These are phyloP conservation scores for Coelopa frigida DNA, from an alignment of 1,140 invertebrate species.

Conservation along the genomic window DNA sequence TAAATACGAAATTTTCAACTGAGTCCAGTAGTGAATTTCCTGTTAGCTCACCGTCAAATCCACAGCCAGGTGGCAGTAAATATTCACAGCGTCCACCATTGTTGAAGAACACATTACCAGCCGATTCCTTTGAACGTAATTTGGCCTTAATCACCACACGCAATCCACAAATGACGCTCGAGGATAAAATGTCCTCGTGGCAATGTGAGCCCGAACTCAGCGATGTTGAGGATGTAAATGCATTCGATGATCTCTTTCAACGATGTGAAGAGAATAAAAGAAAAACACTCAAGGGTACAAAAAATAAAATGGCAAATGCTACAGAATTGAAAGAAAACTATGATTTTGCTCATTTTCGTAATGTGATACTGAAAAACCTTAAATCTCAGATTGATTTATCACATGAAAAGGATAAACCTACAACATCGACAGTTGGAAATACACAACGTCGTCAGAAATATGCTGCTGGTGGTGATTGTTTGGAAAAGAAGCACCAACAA, in stretches of 20 bases:
- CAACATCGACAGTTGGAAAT: too few relatives aligned
- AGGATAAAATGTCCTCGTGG: constrained; percentile 31
- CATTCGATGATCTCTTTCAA: constrained; percentile 28
- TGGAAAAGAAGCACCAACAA: constrained; percentile 1
- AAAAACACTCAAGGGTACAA: too few relatives aligned
- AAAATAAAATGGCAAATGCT: too few relatives aligned
- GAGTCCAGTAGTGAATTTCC: constrained; percentile 16
- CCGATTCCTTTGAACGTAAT: constrained; percentile 30
- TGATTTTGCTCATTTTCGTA: constrained; percentile 23
- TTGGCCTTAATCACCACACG: constrained; percentile 27
- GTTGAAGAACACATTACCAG: constrained; percentile 32
- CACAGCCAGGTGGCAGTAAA: constrained; percentile 6
- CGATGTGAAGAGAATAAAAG: constrained; percentile 13
- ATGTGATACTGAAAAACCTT: constrained; percentile 14
- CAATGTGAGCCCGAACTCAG: constrained; percentile 20
- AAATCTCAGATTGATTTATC: constrained; percentile 1
- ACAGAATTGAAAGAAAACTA: constrained; percentile 4
- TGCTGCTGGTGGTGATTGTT: background rate
- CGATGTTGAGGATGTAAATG: constrained; percentile 34
- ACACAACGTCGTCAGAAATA: too few relatives aligned
- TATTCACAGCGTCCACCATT: constrained; percentile 11
- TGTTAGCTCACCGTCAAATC: constrained; percentile 11
- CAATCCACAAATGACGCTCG: constrained; percentile 32
- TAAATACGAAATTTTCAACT: constrained; percentile 11
- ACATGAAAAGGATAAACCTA: too few relatives aligned